Percentiles rank a stretch among this genome's conserved stretches.
Conservation (phyloP, 2,888 invertebrate species). For the Tinea pellionella region DNA sequence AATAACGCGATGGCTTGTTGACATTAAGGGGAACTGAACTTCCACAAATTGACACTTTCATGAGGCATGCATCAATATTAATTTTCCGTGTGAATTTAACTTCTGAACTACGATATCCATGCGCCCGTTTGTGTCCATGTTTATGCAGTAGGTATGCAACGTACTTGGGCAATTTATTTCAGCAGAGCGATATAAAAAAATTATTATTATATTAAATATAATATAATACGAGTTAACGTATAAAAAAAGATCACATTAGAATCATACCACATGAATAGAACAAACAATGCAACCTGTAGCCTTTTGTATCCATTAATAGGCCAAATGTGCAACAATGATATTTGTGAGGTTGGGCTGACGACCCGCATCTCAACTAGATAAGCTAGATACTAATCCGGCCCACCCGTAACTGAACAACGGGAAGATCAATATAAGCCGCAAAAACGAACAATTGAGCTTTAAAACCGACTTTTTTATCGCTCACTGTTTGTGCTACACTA, state of each 20-base stretch:
- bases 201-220: too few species aligned
- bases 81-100: not conserved
- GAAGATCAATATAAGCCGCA: constrained; percentile 2
- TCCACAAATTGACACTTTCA: not conserved
- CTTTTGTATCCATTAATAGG: constrained; percentile 1
- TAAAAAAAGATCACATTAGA: not conserved
- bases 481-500: not conserved
- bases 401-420: constrained; percentile 8
- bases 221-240: not conserved
- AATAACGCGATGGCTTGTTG: constrained; percentile 1
- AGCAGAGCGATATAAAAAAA: too few species aligned
- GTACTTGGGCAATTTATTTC: too few species aligned
- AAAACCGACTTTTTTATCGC: constrained; percentile 12
- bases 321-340: constrained; percentile 13
- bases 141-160: too few species aligned
- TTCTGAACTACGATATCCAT: too few species aligned
- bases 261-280: not conserved
- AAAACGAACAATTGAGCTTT: constrained; percentile 13
- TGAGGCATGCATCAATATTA: not conserved
- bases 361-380: constrained; percentile 8
- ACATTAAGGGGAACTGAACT: not conserved
- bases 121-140: too few species aligned
- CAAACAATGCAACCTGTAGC: constrained; percentile 10
- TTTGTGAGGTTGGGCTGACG: not conserved
- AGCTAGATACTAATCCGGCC: constrained; percentile 9